Conservation (phyloP, 2,797 vertebrate genomes). For the Oryzias sinensis region DNA sequence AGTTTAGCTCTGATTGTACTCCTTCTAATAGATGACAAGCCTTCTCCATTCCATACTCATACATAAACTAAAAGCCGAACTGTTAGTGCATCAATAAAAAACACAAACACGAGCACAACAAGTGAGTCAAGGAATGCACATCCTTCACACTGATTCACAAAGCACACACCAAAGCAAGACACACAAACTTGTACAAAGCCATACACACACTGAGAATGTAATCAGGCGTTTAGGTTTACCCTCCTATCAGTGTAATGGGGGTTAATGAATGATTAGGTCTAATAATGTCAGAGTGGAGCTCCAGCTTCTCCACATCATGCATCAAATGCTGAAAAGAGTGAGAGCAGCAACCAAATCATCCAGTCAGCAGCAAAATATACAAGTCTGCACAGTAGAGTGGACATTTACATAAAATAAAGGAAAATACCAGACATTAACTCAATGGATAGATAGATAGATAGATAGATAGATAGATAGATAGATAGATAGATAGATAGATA, state of each 20-base stretch:
- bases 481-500: too few relatives aligned
- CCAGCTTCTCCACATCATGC: slow-evolving; percentile 53
- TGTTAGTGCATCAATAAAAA: slow-evolving; percentile 26
- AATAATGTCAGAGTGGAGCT: slow-evolving; percentile 75
- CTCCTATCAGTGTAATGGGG: slow-evolving; percentile 77
- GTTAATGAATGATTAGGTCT: slow-evolving; percentile 78
- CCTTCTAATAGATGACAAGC: slow-evolving; percentile 79
- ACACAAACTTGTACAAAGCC: slow-evolving; percentile 11
- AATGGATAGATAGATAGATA: too few relatives aligned
- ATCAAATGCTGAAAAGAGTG: slow-evolving; percentile 52
- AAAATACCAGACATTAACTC: too few relatives aligned
- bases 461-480: too few relatives aligned
- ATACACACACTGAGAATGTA: slow-evolving; percentile 49
- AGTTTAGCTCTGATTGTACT: slow-evolving; percentile 83
- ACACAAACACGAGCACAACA: slow-evolving; percentile 32
- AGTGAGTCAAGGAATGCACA: slow-evolving; percentile 36
- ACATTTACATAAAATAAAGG: too few relatives aligned
- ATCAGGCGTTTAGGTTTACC: slow-evolving; percentile 73
- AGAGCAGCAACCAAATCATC: slow-evolving; percentile 25
- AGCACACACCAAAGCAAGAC: slow-evolving; percentile 9
- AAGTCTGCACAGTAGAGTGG: too few relatives aligned
- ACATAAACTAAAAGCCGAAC: slow-evolving; percentile 23
- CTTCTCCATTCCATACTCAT: slow-evolving; percentile 30
- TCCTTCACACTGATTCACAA: slow-evolving; percentile 20
- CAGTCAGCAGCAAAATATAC: slow-evolving; percentile 29